Evolutionary conservation across 2,888 invertebrate genomes (phyloP), one percentile per base, ranked within the genome.

Genomic region (Hoplodrina blanda): DNA sequence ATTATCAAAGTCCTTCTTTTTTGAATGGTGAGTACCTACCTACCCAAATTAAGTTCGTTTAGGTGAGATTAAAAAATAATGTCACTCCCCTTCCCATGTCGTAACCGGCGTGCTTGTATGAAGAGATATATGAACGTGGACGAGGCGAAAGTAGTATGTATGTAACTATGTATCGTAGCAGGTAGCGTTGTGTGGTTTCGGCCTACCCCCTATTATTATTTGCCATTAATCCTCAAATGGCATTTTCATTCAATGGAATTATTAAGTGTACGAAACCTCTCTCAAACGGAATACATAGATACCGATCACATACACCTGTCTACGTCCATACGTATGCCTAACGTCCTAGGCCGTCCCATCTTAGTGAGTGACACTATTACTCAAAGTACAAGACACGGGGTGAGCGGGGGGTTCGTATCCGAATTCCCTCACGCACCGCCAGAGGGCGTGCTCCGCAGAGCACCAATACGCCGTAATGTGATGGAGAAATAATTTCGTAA

Each of bases 401-500:
- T 78, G 71, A 73, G 19, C 15, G 17, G 78, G 81, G 79, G 80
- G 82, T 84, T 85, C 80, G 81, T 85, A 91, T 85, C 90, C 87
- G 86, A 91, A 91, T 92, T 89, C 90, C 89, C 90, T 94, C 92
- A 94, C 94, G 94, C 94, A 92, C 92, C 90, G 91, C 69, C 91
- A 91, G 91, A 94, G 91, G 91, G 91, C 91, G 91, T 93, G 94
- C 91, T 94, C 91, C 88, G 89, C 85, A 87, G 92, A 90, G 88
- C 93, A 91, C 92, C 92, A 94, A 94, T 94, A 92, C 91, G 80
- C 81, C 87, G 83, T 93, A 93, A 94, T 94, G 92, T 92, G 92
- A 92, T 93, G 92, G 91, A 89, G 92, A 93, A 93, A 94, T 94
- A 93, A 94, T 94, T 94, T 93, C 89, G 93, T 91, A 92, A 94